These are phyloP conservation scores for Polyploca ridens DNA, from an alignment of 2,888 invertebrate species.

Conservation along the genomic window DNA sequence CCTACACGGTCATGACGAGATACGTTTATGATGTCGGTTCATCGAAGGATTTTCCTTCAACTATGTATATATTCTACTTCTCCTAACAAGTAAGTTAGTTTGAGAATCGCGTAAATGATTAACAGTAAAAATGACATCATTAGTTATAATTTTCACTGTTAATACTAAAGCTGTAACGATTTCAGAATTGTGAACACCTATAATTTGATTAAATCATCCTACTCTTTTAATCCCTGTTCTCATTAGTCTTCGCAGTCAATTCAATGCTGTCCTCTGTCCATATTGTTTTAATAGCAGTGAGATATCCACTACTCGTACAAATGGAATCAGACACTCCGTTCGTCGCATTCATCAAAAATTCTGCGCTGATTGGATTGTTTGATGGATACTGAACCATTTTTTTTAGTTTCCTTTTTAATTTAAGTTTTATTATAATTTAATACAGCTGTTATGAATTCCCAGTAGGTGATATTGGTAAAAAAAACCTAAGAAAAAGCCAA, in stretches of 20 bases:
- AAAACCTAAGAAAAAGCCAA: too few species aligned
- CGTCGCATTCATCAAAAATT: slow-evolving; percentile 13
- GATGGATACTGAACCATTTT: background rate
- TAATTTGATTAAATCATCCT: too few species aligned
- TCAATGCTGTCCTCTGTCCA: background rate
- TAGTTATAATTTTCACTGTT: background rate
- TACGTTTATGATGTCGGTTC: background rate
- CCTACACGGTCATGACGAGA: background rate
- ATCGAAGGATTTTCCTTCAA: slow-evolving; percentile 4
- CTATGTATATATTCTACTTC: background rate
- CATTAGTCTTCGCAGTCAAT: too few species aligned
- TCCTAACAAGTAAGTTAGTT: background rate
- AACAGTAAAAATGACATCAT: background rate
- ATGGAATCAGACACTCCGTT: slow-evolving; percentile 4
- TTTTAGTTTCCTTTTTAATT: background rate
- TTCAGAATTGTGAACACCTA: too few species aligned
- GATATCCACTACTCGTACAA: background rate
- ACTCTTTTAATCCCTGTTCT: too few species aligned
- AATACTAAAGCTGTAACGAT: too few species aligned
- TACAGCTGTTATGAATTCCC: background rate
- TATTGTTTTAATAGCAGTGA: background rate
- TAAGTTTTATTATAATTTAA: background rate
- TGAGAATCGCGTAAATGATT: background rate
- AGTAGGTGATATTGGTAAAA: too few species aligned
- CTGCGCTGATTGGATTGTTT: slow-evolving; percentile 12